Conservation (phyloP, 2,797 vertebrate species). For the Ataeniobius toweri region DNA sequence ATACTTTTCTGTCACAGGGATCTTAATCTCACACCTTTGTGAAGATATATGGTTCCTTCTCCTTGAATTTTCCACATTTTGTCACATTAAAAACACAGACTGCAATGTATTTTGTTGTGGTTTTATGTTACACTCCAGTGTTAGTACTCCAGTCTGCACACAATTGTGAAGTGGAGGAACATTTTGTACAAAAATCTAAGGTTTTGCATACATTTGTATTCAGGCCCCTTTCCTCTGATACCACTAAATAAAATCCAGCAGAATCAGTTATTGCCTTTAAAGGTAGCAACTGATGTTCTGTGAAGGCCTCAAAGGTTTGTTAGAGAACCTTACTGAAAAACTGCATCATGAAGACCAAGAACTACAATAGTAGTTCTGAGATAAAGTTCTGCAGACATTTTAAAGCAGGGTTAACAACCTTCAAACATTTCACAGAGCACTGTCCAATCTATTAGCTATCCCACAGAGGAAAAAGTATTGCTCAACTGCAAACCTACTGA, state of each 20-base stretch:
- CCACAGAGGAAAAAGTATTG: neutral
- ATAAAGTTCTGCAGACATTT: neutral
- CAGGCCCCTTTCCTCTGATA: neutral
- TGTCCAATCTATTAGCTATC: neutral
- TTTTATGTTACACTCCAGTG: too few relatives aligned
- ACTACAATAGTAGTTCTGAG: neutral
- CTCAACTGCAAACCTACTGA: neutral
- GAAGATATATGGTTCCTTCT: neutral
- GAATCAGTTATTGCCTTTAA: neutral
- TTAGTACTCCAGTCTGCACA: too few relatives aligned
- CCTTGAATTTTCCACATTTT: neutral
- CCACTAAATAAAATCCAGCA: neutral
- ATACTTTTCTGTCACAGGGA: neutral
- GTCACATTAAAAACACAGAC: too few relatives aligned
- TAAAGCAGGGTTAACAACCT: neutral
- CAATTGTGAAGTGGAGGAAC: too few relatives aligned
- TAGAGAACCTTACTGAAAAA: neutral
- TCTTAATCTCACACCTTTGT: neutral
- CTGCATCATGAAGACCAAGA: neutral
- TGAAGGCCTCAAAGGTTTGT: neutral
- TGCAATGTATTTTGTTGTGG: too few relatives aligned
- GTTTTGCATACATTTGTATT: neutral
- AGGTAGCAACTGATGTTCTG: neutral
- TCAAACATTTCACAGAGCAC: neutral
- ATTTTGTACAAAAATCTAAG: neutral